phyloP scores from a whole-genome alignment of 2,113 vertebrate species.

The Oncorhynchus nerka region DNA sequence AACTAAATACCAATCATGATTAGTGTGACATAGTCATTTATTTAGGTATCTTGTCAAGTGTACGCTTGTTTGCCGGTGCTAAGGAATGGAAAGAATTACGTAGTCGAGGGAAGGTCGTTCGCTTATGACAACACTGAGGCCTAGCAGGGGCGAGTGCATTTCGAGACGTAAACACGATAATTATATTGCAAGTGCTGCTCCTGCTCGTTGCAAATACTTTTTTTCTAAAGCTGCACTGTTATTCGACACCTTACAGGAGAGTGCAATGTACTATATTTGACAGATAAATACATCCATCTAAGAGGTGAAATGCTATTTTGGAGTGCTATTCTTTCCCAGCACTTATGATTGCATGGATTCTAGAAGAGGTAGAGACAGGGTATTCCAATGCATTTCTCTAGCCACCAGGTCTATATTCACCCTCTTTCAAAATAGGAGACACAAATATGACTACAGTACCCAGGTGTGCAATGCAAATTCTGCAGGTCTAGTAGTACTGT shows the following conservation, averaged over 20 bases:
- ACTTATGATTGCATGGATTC: neutral
- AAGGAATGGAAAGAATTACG: constrained; percentile 19
- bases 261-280: neutral
- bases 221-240: neutral
- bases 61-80: neutral
- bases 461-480: neutral
- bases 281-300: neutral
- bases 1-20: neutral
- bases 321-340: neutral
- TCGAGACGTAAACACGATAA: constrained; percentile 50
- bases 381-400: neutral
- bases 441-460: neutral
- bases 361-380: neutral
- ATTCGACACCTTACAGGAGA: neutral
- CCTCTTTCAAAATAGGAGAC: neutral
- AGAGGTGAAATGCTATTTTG: neutral
- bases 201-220: neutral
- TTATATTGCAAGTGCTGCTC: neutral
- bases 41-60: neutral
- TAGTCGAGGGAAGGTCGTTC: constrained; percentile 35
- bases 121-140: constrained; percentile 55
- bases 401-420: neutral
- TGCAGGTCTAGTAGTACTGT: too few relatives aligned
- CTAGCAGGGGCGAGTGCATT: constrained; percentile 37
- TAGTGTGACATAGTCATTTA: neutral